Percentiles rank a stretch among this genome's conserved stretches.
Evolutionary conservation across 2,113 vertebrate species (phyloP).

Genomic region (Dromiciops gliroides): DNA sequence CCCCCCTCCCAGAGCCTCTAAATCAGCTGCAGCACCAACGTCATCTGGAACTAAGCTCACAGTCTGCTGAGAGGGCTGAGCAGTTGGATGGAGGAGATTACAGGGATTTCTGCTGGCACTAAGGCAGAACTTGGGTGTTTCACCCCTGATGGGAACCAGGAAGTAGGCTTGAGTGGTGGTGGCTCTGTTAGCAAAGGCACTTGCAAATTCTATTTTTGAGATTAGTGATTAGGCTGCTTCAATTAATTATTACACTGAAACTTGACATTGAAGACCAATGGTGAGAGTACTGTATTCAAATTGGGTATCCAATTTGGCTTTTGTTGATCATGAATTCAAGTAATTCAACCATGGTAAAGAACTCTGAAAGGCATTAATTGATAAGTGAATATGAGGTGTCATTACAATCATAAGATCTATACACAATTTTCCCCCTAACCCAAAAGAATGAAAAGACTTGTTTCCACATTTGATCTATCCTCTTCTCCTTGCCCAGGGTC

Average conservation of each 20-base stretch:
- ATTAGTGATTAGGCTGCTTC: not conserved
- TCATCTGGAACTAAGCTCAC: too few relatives aligned
- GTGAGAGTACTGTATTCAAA: not conserved
- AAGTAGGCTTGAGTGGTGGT: too few relatives aligned
- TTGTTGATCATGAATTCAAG: not conserved
- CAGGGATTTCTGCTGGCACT: too few relatives aligned
- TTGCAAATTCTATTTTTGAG: not conserved
- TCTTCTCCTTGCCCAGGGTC: slow-evolving; percentile 8
- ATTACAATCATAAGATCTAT: not conserved
- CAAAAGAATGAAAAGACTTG: not conserved
- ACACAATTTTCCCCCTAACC: not conserved
- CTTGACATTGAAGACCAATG: slow-evolving; percentile 40
- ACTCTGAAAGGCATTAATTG: not conserved
- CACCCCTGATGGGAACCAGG: too few relatives aligned
- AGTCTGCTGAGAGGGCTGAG: too few relatives aligned
- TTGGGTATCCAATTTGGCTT: not conserved
- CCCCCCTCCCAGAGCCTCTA: too few relatives aligned
- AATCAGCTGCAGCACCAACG: too few relatives aligned
- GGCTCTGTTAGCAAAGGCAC: not conserved
- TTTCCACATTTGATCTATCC: not conserved
- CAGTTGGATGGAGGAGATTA: too few relatives aligned
- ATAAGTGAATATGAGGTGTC: not conserved
- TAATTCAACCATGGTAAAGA: not conserved
- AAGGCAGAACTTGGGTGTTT: too few relatives aligned
- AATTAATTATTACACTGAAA: not conserved